phyloP scores from a whole-genome alignment of 2,888 invertebrate genomes.

The Malachius bipustulatus region DNA sequence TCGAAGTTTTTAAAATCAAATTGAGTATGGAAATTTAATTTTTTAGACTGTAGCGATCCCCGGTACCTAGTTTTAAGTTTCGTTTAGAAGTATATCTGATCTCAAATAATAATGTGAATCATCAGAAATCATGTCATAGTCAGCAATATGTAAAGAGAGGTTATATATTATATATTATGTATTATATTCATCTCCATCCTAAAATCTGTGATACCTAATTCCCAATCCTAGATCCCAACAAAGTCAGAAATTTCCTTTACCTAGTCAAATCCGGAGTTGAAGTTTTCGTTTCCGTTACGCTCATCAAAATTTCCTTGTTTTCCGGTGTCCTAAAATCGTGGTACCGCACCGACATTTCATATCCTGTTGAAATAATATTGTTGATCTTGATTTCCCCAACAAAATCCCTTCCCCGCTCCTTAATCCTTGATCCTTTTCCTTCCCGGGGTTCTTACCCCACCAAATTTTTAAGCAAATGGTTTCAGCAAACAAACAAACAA shows the following conservation, averaged over 20 bases:
- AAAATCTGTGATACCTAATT: neutral
- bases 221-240: neutral
- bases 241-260: neutral
- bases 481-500: conserved; percentile 1
- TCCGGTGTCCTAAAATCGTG: no score
- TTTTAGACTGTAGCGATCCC: neutral
- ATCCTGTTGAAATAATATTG: no score
- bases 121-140: neutral
- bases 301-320: no score
- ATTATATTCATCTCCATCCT: conserved; percentile 1
- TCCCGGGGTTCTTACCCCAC: conserved; percentile 2
- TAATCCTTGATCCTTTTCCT: neutral
- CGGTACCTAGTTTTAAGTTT: conserved; percentile 1
- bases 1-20: no score
- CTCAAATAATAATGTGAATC: neutral
- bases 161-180: no score
- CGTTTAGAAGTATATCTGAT: neutral
- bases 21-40: neutral
- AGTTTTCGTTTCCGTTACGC: no score
- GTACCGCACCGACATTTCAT: no score
- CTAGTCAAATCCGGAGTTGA: no score
- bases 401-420: neutral
- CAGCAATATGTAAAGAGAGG: conserved; percentile 3
- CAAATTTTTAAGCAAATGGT: neutral
- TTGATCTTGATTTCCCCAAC: no score